Percentiles rank a stretch among this genome's conserved stretches.
These are phyloP conservation scores for Nixonia krombeini DNA, from an alignment of 1,140 invertebrate species.

Conservation along the genomic window DNA sequence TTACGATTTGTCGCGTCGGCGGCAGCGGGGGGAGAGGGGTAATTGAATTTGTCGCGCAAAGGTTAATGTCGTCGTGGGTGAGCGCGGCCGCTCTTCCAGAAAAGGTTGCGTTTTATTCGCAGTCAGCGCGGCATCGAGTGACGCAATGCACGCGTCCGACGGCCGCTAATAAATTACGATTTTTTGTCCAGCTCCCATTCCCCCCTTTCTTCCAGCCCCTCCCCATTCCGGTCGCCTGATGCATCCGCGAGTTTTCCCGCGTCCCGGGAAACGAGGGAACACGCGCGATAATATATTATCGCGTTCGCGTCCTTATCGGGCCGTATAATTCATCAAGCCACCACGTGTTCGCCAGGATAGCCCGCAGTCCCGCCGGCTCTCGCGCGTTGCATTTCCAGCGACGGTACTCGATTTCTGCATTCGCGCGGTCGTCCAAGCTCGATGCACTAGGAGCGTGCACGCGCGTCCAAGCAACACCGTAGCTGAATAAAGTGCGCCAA, in stretches of 20 bases:
- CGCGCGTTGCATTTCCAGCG: slow-evolving; percentile 26
- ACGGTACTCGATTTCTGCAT: slow-evolving; percentile 32
- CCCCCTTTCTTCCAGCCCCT: neutral
- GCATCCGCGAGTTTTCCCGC: slow-evolving; percentile 1
- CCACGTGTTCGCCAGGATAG: slow-evolving; percentile 27
- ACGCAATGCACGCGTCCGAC: slow-evolving; percentile 1
- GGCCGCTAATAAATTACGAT: slow-evolving; percentile 1
- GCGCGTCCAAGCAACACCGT: neutral
- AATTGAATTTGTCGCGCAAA: slow-evolving; percentile 5
- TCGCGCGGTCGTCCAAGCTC: slow-evolving; percentile 15
- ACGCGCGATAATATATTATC: slow-evolving; percentile 33
- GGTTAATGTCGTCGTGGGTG: neutral
- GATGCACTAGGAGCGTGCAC: slow-evolving; percentile 24
- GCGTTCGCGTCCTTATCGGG: slow-evolving; percentile 31
- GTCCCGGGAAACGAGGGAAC: slow-evolving; percentile 15
- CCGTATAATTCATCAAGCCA: slow-evolving; percentile 40
- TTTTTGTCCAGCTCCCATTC: too few relatives aligned
- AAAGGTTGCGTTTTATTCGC: slow-evolving; percentile 2
- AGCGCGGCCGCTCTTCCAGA: neutral
- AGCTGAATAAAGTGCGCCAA: neutral
- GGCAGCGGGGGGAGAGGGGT: too few relatives aligned
- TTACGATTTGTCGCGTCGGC: neutral
- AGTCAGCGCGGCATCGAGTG: neutral
- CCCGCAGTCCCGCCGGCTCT: slow-evolving; percentile 13
- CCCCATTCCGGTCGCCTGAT: neutral